phyloP scores from a whole-genome alignment of 2,888 invertebrate species.

The Tineola bisselliella region DNA sequence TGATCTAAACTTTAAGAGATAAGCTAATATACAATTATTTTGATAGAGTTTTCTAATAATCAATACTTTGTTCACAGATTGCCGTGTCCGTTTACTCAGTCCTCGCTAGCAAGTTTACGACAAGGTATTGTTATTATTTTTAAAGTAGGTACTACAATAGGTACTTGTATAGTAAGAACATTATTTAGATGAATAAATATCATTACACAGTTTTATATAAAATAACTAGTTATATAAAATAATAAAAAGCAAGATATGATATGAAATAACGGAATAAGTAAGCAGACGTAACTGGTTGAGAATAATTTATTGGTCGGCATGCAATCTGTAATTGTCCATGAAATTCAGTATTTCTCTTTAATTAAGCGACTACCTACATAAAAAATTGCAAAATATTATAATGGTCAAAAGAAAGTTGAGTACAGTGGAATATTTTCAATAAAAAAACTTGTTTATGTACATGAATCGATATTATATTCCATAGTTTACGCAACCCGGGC shows the following conservation, averaged over 20 bases:
- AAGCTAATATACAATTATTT: too few relatives aligned
- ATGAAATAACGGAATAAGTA: neutral
- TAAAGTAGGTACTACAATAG: neutral
- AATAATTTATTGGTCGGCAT: neutral
- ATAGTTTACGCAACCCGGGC: conserved; percentile 46
- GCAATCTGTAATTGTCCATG: conserved; percentile 6
- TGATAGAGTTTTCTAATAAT: too few relatives aligned
- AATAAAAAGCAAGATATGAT: neutral
- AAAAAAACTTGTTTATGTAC: neutral
- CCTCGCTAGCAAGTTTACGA: conserved; percentile 81
- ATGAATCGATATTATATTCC: conserved; percentile 13
- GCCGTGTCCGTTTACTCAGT: conserved; percentile 82
- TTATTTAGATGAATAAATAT: neutral
- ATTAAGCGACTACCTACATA: neutral
- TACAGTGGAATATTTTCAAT: neutral
- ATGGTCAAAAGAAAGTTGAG: neutral
- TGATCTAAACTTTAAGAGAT: too few relatives aligned
- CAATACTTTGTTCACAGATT: conserved; percentile 70
- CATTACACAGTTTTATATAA: neutral
- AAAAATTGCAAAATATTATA: neutral
- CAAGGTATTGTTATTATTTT: conserved; percentile 66
- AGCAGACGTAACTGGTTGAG: neutral
- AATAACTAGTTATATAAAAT: neutral
- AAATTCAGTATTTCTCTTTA: conserved; percentile 5
- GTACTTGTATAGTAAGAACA: neutral